phyloP scores from a whole-genome alignment of 2,888 invertebrate species.

The Lottia scabra region DNA sequence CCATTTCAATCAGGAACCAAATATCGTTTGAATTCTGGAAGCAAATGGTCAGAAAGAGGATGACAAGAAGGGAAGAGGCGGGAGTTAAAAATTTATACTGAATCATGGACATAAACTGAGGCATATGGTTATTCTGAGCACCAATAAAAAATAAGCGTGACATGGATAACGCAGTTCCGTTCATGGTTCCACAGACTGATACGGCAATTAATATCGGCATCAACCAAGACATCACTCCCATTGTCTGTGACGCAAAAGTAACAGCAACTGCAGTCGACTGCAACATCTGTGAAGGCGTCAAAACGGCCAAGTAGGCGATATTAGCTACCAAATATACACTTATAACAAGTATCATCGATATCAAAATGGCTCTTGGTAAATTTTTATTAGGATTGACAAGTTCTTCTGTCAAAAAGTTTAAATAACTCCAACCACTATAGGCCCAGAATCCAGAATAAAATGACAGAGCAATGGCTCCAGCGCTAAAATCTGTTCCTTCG shows the following conservation, averaged over 20 bases:
- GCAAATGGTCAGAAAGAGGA: conserved; percentile 45
- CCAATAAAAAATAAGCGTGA: conserved; percentile 70
- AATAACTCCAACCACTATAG: conserved; percentile 65
- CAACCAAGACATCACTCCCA: conserved; percentile 62
- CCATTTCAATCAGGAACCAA: conserved; percentile 63
- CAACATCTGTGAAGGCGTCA: conserved; percentile 54
- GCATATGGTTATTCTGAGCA: conserved; percentile 70
- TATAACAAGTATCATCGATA: conserved; percentile 53
- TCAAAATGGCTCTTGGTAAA: conserved; percentile 49
- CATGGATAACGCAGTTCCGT: conserved; percentile 60
- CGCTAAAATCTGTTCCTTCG: conserved; percentile 71
- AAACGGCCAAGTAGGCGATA: conserved; percentile 55
- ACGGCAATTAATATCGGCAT: conserved; percentile 84
- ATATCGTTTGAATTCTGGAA: conserved; percentile 57
- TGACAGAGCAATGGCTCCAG: conserved; percentile 73
- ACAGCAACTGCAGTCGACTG: conserved; percentile 70
- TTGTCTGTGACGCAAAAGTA: conserved; percentile 61
- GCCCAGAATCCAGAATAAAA: conserved; percentile 66
- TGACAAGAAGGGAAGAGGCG: conserved; percentile 67
- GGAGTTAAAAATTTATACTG: conserved; percentile 68
- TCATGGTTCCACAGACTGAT: conserved; percentile 90
- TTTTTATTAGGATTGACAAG: conserved; percentile 65
- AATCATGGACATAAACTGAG: conserved; percentile 69
- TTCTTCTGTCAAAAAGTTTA: conserved; percentile 67
- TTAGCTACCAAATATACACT: conserved; percentile 51